Base-by-base conservation (phyloP, 2,797 vertebrate genomes). In the Xiphophorus birchmanni region DNA sequence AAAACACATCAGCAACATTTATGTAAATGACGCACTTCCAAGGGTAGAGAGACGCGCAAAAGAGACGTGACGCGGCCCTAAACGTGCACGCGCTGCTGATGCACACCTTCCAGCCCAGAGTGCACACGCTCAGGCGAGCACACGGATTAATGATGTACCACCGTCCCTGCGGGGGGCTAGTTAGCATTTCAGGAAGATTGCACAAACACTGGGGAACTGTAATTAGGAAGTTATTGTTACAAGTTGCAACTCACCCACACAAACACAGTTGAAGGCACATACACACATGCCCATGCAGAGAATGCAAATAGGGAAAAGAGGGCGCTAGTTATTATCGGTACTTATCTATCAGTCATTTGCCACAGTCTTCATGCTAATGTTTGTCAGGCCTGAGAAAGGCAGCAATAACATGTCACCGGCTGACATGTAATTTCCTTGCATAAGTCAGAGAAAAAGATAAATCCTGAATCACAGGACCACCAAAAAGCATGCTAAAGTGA, bases 131-230 rank as follows among this genome's bases (percentile, higher is more conserved):
- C 87, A 85, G 67, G 80, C 79, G n/a, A 80, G 81, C 86, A 84
- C 87, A 86, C 63, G 84, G 90, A 94, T 94, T 90, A 93, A 94
- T 93, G 93, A 93, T 91, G 92, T 84, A 90, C 80, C 73, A 78
- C 84, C 86, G 87, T 93, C 92, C 92, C 91, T 82, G 89, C 84
- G 83, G 92, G 92, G 84, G 85, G 85, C 90, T 90, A 91, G 92
- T 94, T 94, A 94, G 91, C 87, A 90, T 91, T 93, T 91, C 89
- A 91, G 90, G 90, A 91, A 93, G 92, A 91, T 91, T 91, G 90
- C 88, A 87, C 90, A 77, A 92, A 88, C 92, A 89, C 87, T 75
- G 78, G 90, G 87, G 87, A 90, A 83, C 86, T 82, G 87, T 93
- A 93, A 93, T 94, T 91, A 93, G 90, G 90, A 93, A 89, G 89